Evolutionary conservation across 2,113 vertebrate genomes (phyloP).

Genomic region (Grammomys surdaster): DNA sequence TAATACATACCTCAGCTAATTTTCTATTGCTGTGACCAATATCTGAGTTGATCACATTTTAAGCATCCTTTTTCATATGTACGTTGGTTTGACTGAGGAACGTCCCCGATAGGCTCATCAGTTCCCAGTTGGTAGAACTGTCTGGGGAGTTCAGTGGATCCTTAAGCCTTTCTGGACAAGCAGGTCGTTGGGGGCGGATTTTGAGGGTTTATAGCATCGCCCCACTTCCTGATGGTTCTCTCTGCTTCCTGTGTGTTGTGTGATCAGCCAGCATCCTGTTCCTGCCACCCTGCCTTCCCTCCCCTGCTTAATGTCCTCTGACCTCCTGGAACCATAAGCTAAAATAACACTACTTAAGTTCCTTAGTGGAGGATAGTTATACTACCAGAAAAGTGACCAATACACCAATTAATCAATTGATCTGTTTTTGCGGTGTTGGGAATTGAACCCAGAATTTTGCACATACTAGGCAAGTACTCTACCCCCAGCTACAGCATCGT

Average conservation of each 20-base stretch:
- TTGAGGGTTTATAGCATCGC: background rate
- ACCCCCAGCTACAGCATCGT: background rate
- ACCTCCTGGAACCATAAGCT: background rate
- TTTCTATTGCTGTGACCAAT: too few relatives aligned
- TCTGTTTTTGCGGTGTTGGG: background rate
- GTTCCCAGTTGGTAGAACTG: background rate
- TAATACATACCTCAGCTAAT: too few relatives aligned
- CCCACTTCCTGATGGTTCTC: background rate
- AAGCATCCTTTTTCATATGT: background rate
- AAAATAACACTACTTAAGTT: background rate
- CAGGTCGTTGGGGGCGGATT: background rate
- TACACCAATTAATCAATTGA: background rate
- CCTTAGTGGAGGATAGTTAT: background rate
- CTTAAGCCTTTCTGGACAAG: background rate
- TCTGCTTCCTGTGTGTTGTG: background rate
- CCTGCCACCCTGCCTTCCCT: background rate
- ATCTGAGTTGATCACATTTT: background rate
- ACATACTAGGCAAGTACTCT: background rate
- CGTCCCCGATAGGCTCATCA: background rate
- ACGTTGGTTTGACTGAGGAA: background rate
- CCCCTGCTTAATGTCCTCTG: background rate
- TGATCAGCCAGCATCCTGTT: background rate
- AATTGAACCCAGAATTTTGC: background rate
- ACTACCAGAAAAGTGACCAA: background rate
- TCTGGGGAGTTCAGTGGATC: background rate